Percentiles rank a stretch among this genome's conserved stretches.
Evolutionary conservation across 2,113 vertebrate genomes (phyloP).

Genomic region (Hydropotes inermis): DNA sequence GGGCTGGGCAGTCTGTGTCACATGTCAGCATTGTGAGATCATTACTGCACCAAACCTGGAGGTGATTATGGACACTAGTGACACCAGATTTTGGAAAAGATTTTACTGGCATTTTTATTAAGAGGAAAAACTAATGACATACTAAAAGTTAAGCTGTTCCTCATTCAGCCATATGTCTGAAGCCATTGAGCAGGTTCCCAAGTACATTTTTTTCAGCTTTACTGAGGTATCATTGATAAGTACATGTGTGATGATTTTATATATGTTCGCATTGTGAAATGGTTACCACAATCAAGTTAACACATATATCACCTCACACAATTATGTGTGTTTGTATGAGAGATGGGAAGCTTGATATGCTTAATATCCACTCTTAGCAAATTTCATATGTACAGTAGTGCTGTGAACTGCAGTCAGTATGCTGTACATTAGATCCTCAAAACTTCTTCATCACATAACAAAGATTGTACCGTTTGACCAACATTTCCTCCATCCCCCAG

Average conservation of each 20-base stretch:
- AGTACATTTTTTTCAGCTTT: not conserved
- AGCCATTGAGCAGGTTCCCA: not conserved
- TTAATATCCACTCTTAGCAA: not conserved
- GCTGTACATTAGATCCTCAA: not conserved
- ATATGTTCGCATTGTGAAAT: not conserved
- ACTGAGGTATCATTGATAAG: not conserved
- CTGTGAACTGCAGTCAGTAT: not conserved
- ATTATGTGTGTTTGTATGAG: not conserved
- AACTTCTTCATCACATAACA: not conserved
- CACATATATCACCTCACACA: not conserved
- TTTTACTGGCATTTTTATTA: not conserved
- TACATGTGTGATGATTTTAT: not conserved
- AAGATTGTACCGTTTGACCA: not conserved
- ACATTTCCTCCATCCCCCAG: not conserved
- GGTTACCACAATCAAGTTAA: not conserved
- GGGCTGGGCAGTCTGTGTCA: not conserved
- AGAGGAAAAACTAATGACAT: not conserved
- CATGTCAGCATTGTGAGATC: not conserved
- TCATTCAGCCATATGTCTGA: not conserved
- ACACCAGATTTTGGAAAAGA: not conserved
- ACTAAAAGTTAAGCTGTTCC: not conserved
- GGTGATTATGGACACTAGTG: not conserved
- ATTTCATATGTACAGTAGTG: not conserved
- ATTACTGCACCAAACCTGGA: not conserved
- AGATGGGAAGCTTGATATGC: not conserved